phyloP scores from a whole-genome alignment of 1,140 invertebrate species.

The Solenopsis fugax region DNA sequence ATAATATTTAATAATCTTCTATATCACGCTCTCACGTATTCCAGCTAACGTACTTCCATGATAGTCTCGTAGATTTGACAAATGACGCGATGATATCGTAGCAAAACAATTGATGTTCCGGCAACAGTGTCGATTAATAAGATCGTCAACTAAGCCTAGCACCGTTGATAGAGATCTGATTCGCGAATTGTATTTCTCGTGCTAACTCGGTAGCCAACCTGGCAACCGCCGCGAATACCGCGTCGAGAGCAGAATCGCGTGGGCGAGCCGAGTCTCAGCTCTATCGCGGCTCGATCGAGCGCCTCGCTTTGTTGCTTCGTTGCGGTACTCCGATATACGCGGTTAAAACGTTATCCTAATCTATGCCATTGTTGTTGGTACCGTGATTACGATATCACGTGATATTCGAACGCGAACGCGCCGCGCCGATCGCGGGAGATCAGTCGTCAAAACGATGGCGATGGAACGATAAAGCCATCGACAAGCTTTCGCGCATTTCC shows the following conservation, averaged over 20 bases:
- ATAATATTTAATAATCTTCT: conserved; percentile 27
- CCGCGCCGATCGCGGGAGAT: background rate
- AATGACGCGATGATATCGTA: conserved; percentile 39
- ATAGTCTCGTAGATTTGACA: conserved; percentile 26
- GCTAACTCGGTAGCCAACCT: conserved; percentile 65
- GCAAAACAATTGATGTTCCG: conserved; percentile 50
- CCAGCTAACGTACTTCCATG: background rate
- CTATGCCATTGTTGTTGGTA: background rate
- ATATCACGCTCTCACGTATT: background rate
- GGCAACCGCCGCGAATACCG: conserved; percentile 53
- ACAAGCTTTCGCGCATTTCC: background rate
- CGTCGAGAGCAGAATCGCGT: conserved; percentile 47
- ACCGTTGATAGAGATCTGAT: conserved; percentile 41
- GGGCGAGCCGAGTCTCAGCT: conserved; percentile 60
- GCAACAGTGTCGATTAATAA: conserved; percentile 55
- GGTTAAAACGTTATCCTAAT: conserved; percentile 19
- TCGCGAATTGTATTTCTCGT: conserved; percentile 52
- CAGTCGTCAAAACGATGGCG: conserved; percentile 20
- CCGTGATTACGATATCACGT: conserved; percentile 47
- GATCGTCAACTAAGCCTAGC: conserved; percentile 51
- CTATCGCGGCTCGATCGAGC: conserved; percentile 64
- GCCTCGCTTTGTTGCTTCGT: conserved; percentile 28
- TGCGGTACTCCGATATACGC: background rate
- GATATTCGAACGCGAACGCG: conserved; percentile 19
- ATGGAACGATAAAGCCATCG: conserved; percentile 50